Base-by-base conservation (phyloP, 1,140 invertebrate genomes). In the Dreissena rostriformis region DNA sequence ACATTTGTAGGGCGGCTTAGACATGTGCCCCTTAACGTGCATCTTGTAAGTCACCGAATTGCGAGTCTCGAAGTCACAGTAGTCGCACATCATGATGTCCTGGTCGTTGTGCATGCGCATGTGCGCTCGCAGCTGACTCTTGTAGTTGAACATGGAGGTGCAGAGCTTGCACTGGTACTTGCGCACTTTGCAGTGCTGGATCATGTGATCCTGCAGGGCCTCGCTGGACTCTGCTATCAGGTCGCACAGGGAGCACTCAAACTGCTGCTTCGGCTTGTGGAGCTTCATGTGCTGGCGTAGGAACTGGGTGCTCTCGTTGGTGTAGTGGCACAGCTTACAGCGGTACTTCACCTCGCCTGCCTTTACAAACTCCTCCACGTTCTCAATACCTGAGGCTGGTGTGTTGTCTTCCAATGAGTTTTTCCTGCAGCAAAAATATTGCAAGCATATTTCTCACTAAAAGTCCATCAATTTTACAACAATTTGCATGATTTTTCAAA, bases 301-400 rank as follows among this genome's bases (percentile, higher is more conserved):
- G 24, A 92, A 81, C 55, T 84, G 77, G 11, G 88, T 85, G 63
- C 87, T 89, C 0, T 86, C 55, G 77, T 89, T 92, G 52, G 85
- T 91, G 77, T 93, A 93, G 79, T 93, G 92, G 79, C 92, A 93
- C 5, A 93, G 78, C 66, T 91, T 90, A 77, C 92, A 93, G n/a
- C 92, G 80, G 67, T 86, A 92, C 55, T 85, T 90, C 5, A 85
- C 77, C 55, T 88, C 87, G 12, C 85, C 88, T 28, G 86, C 88
- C 57, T 88, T 89, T 2, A 79, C 81, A n/a, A 91, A 76, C 66
- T 89, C 86, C 78, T 93, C 92, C 55, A 93, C 90, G 85, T 92
- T 92, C 22, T 88, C 88, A 49, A 89, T 85, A 73, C 87, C 85
- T 22, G 89, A 88, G 12, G 86, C 70, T 63, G 76, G 83, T 6